These are phyloP conservation scores for Girardinus metallicus DNA, from an alignment of 2,797 vertebrate species.

Conservation along the genomic window DNA sequence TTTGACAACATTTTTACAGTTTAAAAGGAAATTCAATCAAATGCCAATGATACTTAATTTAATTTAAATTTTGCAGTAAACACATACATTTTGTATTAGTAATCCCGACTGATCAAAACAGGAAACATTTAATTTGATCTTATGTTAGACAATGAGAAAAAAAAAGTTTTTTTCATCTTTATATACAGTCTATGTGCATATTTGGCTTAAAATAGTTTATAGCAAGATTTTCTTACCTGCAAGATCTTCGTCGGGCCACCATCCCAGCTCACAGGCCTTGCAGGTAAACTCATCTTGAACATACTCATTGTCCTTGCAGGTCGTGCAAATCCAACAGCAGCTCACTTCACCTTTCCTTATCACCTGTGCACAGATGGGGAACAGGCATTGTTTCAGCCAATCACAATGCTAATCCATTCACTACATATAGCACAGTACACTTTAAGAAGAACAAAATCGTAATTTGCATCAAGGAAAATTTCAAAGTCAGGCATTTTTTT, in stretches of 20 bases:
- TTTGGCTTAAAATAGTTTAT: neutral
- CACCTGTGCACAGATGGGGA: constrained; percentile 80
- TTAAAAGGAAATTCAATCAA: neutral
- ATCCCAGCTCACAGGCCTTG: constrained; percentile 95
- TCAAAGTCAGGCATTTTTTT: constrained; percentile 29
- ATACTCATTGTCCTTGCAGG: constrained; percentile 97
- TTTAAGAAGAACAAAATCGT: constrained; percentile 30
- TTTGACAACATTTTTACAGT: neutral
- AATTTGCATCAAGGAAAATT: constrained; percentile 33
- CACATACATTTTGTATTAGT: neutral
- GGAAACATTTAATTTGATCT: too few relatives aligned
- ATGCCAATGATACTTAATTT: neutral
- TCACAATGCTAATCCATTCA: constrained; percentile 16
- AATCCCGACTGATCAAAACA: neutral
- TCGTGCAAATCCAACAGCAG: constrained; percentile 99
- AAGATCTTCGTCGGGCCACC: constrained; percentile 93
- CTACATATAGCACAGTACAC: constrained; percentile 8
- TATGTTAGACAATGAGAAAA: neutral
- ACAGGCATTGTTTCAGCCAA: constrained; percentile 6
- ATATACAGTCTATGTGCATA: neutral
- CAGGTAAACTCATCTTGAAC: constrained; percentile 99
- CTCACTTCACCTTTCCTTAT: constrained; percentile 99
- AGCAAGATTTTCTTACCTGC: constrained; percentile 82
- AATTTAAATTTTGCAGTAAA: neutral
- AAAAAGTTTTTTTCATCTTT: neutral